Base-by-base conservation (phyloP, 2,797 vertebrate genomes). In the Pantherophis alleghaniensis region DNA sequence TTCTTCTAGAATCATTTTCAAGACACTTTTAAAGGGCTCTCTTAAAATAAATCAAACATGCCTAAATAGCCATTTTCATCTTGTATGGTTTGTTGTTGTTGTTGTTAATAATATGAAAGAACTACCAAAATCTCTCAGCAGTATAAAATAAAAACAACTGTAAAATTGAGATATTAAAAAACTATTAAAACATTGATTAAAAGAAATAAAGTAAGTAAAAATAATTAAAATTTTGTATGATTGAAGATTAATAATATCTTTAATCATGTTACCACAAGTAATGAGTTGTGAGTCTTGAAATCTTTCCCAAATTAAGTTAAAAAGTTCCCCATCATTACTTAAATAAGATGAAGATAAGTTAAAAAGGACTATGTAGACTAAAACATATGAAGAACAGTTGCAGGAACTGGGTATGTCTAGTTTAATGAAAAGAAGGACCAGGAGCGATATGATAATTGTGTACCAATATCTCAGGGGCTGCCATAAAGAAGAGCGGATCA, bases 1-100 rank as follows among this genome's bases (percentile, higher is more conserved):
- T 53, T 60, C 6, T 22, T 93, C 42, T 91, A 91, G 32, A 69
- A 18, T 56, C 91, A 59, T 94, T 90, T 88, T 88, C 22, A 87
- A 6, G 32, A 57, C 32, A 0, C 3, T 6, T 12, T 89, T 90
- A 42, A 57, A 91, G 92, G 86, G 10, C 87, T 13, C 7, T n/a
- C 26, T 16, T 87, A 79, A 66, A 63, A 4, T 53, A 88, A 0
- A 0, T 1, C 3, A 63, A 92, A 94, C 1, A 13, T 3, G 11
- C 12, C 16, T 0, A 92, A 2, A 0, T 89, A 7, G 69, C 0
- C 60, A 61, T 63, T 93, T 91, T 92, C 14, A 93, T n/a, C 1
- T 37, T 66, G 88, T 37, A 90, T 0, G 7, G 22, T 22, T 1
- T 0, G 14, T 56, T 14, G 4, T 74, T 12, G 90, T 91, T 28